A percentile compares a stretch with the other conserved stretches of the same genome.
These are phyloP conservation scores for Drosophila hawaiiensis DNA, from an alignment of 2,888 invertebrate genomes.

Conservation along the genomic window DNA sequence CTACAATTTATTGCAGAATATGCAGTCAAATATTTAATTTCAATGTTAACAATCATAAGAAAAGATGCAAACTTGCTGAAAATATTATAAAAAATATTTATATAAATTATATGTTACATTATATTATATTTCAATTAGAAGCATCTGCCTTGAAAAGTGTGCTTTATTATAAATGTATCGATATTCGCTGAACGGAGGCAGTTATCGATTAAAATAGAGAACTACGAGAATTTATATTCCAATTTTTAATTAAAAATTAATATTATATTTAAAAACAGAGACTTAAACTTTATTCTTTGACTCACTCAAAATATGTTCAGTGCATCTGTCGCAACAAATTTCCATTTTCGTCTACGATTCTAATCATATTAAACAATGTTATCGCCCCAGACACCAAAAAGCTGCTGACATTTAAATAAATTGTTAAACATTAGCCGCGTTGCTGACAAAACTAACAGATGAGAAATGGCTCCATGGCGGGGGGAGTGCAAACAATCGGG, in stretches of 20 bases:
- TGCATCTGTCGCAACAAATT: slow-evolving; percentile 13
- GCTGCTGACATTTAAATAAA: slow-evolving; percentile 80
- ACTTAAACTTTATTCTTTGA: not conserved
- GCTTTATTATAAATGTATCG: not conserved
- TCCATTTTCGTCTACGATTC: not conserved
- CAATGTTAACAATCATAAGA: not conserved
- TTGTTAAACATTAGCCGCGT: slow-evolving; percentile 70
- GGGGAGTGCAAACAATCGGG: slow-evolving; percentile 45
- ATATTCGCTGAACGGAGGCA: not conserved
- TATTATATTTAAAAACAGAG: not conserved
- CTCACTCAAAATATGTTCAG: no score
- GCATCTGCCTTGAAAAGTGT: not conserved
- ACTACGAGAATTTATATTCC: not conserved
- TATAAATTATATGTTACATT: not conserved
- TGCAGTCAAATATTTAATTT: not conserved
- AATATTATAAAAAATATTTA: not conserved
- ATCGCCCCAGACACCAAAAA: slow-evolving; percentile 42
- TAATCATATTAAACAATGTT: slow-evolving; percentile 37
- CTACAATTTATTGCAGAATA: not conserved
- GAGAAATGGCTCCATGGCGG: slow-evolving; percentile 13
- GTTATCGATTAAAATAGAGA: not conserved
- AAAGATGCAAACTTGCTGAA: not conserved
- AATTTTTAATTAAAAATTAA: not conserved
- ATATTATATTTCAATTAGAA: not conserved
- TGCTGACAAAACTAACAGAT: slow-evolving; percentile 69